Percentiles rank a stretch among this genome's conserved stretches.
These are phyloP conservation scores for Elachura formosa DNA, from an alignment of 2,113 vertebrate species.

Conservation along the genomic window DNA sequence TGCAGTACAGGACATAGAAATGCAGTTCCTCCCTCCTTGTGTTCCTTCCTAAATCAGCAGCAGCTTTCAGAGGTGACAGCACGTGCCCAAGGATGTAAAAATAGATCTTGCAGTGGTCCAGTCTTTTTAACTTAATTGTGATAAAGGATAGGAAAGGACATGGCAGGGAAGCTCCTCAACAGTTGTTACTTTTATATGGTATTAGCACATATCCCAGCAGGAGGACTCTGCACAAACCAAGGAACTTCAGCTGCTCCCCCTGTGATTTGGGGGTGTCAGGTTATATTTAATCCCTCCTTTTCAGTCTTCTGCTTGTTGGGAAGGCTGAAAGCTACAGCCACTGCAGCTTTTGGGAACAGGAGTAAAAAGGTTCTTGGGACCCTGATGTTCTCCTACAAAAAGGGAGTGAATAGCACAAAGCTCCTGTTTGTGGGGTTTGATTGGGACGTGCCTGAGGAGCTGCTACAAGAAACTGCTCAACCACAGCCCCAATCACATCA, in stretches of 20 bases:
- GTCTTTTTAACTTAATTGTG: constrained; percentile 14
- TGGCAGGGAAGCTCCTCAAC: constrained; percentile 7
- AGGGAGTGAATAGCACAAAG: not conserved
- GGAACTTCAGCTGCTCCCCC: not conserved
- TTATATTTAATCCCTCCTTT: not conserved
- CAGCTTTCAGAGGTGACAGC: not conserved
- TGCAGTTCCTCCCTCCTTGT: not conserved
- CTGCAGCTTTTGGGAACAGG: not conserved
- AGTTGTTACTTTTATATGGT: not conserved
- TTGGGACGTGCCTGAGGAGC: not conserved
- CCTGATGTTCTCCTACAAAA: not conserved
- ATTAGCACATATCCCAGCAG: not conserved
- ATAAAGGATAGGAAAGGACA: not conserved
- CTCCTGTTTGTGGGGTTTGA: not conserved
- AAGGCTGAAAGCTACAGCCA: not conserved
- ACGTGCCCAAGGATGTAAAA: not conserved
- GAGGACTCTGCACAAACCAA: not conserved
- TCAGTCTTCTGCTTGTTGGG: not conserved
- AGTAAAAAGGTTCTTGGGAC: not conserved
- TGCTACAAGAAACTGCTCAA: not conserved
- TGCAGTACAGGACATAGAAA: not conserved
- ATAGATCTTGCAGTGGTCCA: not conserved
- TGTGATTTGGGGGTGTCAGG: not conserved
- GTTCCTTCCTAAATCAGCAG: not conserved
- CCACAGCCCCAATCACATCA: rapidly evolving